Base-by-base conservation (phyloP, 2,797 vertebrate genomes). In the Psittacula echo region DNA sequence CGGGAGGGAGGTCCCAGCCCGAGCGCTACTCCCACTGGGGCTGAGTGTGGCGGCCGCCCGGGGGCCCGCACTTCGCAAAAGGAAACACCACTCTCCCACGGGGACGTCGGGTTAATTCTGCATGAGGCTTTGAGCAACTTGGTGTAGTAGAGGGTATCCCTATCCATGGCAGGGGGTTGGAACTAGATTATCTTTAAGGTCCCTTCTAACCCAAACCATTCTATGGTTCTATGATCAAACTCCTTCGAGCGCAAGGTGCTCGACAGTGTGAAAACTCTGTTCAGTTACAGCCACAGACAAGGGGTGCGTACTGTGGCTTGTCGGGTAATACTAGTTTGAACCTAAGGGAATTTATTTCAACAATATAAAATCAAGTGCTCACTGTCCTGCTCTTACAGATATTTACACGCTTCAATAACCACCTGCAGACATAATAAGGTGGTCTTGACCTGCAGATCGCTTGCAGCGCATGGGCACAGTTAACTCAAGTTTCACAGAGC, bases 331-430 rank as follows among this genome's bases (percentile, higher is more conserved):
- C 26, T 18, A 8, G 18, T 9, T 22, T 2, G 50, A 29, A 29
- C 17, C 17, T 34, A 4, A 16, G 44, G 27, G 3, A 5, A 48
- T 37, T 22, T 5, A 0, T 21, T 60, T 8, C 44, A 22, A 42
- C 27, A 5, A 0, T 1, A 5, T 2, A 11, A 39, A 19, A 47
- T 7, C 10, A 11, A 22, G 34, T 0, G 64, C 37, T 60, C 10
- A 3, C 32, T 32, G 32, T 34, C 27, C 48, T 12, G n/a, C n/a
- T 17, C 17, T 18, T 19, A 7, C 5, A 3, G 19, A 2, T 7
- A n/a, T 4, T 20, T 10, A 13, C 2, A 15, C 19, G 22, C 53
- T 9, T 13, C 9, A n/a, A 11, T 20, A 22, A 6, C 10, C 1
- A 26, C 67, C 37, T 26, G 8, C 66, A 4, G 27, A 11, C 13